Evolutionary conservation across 2,797 vertebrate species (phyloP), one percentile per base, ranked within the genome.

Genomic region (Rhyacichthys aspro): DNA sequence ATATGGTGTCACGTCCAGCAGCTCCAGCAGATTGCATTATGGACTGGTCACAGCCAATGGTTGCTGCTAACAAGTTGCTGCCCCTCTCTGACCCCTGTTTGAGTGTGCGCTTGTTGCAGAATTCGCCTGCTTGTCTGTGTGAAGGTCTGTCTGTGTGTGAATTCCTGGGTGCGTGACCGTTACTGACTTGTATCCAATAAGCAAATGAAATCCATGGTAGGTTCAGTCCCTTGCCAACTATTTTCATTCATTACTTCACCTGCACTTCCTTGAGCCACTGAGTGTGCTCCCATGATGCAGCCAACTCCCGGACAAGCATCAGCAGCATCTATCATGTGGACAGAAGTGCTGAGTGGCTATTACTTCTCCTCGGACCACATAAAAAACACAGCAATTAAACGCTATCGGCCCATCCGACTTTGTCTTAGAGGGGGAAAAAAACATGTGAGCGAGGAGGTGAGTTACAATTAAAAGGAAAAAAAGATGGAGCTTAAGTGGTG

Each of bases 291-390:
- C 70, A 69, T 66, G 52, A 78, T 66, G 72, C 80, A 83, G 67
- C 71, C 75, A 63, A 44, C 81, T 76, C 79, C 70, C 78, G 74
- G 81, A 88, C 82, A 81, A 85, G 79, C 83, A 85, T 82, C 71
- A 28, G 83, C 72, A 81, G 82, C 82, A 91, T 91, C 89, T 86
- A 66, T 91, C 89, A 88, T 88, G 74, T 82, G 55, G 88, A 90
- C 89, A 90, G 86, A 83, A 90, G 81, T 88, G 86, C 88, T 91
- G 88, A 89, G 81, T 90, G 84, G 82, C 86, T 90, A 87, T 88
- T 89, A 91, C 84, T 88, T 83, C 81, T 81, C 70, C 72, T 78
- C 61, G 77, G 77, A 87, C 76, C 85, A 83, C 81, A 90, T 88
- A 86, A 87, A 90, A 90, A 86, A 70, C 76, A 84, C 77, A 76